Evolutionary conservation across 2,888 invertebrate genomes (phyloP), one percentile per base, ranked within the genome.

Genomic region (Noctua janthina): DNA sequence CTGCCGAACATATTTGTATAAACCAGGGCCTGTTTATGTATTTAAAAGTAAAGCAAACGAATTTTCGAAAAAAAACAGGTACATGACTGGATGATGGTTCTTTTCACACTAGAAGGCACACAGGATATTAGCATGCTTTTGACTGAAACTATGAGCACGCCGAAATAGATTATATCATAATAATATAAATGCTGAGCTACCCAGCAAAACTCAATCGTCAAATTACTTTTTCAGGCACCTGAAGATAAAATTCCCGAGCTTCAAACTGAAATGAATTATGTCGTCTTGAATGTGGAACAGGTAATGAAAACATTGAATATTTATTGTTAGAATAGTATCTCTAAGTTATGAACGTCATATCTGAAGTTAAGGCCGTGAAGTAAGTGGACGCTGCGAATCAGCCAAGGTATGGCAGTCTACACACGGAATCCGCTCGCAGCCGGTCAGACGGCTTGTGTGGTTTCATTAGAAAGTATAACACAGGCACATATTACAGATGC

Each of bases 231-330:
- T 64, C 92, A 94, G 94, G 82, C 88, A 39, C 90, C 87, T 29
- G 91, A 92, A 75, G 91, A 92, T 39, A 91, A 89, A 79, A 88
- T 96, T 23, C 98, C 98, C 29, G 89, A 90, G 66, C 98, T 99
- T 88, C 98, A 98, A 93, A 97, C 98, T 86, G 98, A 98, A 90
- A 98, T 98, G 86, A 99, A 99, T 94, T 99, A 99, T 94, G 97
- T 98, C 90, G 96, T 98, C 68, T 98, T 98, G 90, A 97, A 98
- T 46, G 97, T 98, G 51, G 98, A 98, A 93, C 98, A 98, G 97
- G 98, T 98, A 95, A 78, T 66, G 2, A 23, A 39, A 66, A 64
- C 5, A 59, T 56, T 81, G 2, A 68, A 35, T 5, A 74, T 39
- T 56, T 17, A 2, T 23, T 68, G 17, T 11, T 20, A 17, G n/a